These are phyloP conservation scores for Zaprionus inermis DNA, from an alignment of 1,140 invertebrate species.

Conservation along the genomic window DNA sequence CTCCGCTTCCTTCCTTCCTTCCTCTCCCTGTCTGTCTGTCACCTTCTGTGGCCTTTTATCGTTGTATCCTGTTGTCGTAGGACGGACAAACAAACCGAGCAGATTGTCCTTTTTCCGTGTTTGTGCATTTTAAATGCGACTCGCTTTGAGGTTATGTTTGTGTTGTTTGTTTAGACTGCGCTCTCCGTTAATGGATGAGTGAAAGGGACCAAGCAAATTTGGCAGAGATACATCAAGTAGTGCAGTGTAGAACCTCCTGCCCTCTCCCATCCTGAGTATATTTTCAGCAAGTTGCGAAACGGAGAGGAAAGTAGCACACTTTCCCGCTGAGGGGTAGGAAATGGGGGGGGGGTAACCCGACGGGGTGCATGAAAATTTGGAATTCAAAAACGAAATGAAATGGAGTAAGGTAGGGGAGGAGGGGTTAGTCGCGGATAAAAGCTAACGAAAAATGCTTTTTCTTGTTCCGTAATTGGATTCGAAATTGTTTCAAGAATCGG, in stretches of 20 bases:
- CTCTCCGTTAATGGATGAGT: constrained; percentile 22
- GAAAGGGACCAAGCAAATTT: neutral
- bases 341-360: constrained; percentile 26
- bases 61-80: constrained; percentile 22
- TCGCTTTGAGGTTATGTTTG: constrained; percentile 63
- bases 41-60: constrained; percentile 4
- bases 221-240: neutral
- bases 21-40: neutral
- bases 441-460: constrained; percentile 72
- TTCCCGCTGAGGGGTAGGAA: neutral
- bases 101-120: constrained; percentile 64
- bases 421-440: constrained; percentile 22
- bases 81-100: constrained; percentile 13
- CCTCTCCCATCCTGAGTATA: neutral
- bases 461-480: constrained; percentile 79
- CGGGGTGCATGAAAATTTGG: constrained; percentile 65
- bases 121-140: constrained; percentile 66
- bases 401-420: constrained; percentile 77
- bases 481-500: constrained; percentile 68
- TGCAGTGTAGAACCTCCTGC: neutral
- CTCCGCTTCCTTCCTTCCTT: neutral
- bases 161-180: constrained; percentile 40
- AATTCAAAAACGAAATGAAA: constrained; percentile 86
- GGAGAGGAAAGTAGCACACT: constrained; percentile 50
- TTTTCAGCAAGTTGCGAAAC: neutral